Conservation (phyloP, 2,888 invertebrate genomes). For the Noctua pronuba region DNA sequence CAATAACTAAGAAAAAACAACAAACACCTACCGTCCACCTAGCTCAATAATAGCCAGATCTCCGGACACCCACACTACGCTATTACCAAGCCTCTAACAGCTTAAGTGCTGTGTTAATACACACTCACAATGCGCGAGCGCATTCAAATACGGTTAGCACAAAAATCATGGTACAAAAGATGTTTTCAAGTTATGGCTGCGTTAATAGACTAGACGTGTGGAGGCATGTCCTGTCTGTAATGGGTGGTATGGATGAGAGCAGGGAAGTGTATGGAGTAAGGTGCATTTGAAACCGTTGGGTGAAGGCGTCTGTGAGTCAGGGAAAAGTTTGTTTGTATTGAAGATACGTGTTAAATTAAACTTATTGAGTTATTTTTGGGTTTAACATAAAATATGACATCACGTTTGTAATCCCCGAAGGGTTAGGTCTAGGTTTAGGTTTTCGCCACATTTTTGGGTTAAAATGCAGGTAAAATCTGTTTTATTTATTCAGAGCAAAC, state of each 20-base stretch:
- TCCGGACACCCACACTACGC: constrained; percentile 77
- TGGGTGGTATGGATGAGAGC: constrained; percentile 63
- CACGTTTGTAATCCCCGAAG: background rate
- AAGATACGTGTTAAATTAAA: background rate
- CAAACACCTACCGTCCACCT: constrained; percentile 16
- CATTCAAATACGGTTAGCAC: constrained; percentile 80
- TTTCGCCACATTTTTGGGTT: background rate
- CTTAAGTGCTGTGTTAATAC: constrained; percentile 85
- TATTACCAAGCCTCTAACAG: constrained; percentile 80
- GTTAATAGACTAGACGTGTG: constrained; percentile 82
- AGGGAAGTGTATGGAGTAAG: constrained; percentile 1
- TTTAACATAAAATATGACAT: background rate
- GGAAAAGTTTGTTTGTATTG: background rate
- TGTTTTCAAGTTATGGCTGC: constrained; percentile 75
- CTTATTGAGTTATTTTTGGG: background rate
- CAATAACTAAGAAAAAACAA: constrained; percentile 32
- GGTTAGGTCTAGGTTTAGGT: background rate
- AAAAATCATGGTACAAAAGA: constrained; percentile 79
- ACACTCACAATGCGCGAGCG: constrained; percentile 73
- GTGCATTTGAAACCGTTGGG: background rate
- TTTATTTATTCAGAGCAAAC: constrained; percentile 9
- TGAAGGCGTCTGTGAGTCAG: background rate
- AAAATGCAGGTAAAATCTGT: background rate
- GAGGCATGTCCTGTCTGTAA: constrained; percentile 73
- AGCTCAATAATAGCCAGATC: constrained; percentile 50